Base-by-base conservation (phyloP, 2,888 invertebrate species). In the Bhutanitis thaidina region DNA sequence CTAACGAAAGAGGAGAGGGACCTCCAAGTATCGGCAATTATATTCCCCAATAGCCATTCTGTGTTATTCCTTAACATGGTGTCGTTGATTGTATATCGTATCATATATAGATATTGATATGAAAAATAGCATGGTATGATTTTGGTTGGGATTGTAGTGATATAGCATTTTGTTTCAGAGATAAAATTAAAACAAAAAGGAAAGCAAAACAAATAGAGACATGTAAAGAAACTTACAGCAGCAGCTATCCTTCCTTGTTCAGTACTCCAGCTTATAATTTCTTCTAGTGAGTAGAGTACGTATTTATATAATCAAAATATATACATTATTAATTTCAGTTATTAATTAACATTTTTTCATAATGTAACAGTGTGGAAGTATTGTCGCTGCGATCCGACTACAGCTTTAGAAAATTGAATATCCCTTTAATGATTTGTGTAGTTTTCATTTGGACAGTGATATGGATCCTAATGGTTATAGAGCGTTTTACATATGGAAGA, bases 221-320 rank as follows among this genome's bases (percentile, higher is more conserved):
- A 43, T 88, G 86, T 57, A 69, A 73, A 14, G 87, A 87, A 62
- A 69, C 55, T 14, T 87, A 76, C 54, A 40, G 58, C 32, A 68
- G 64, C 35, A 53, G 37, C 1, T 88, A 82, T 59, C 88, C 88
- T 10, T 58, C 64, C 5, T 36, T 80, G 32, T 77, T 65, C 45
- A 71, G 57, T 35, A 77, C 83, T 47, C 87, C 88, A 15, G 72
- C 82, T 1, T 87, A 84, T 57, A 88, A 88, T 56, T 87, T 73
- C 64, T 88, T 88, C 60, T 88, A 74, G 88, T 88, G 67, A 63
- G 85, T 74, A 51, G n/a, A n/a, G 9, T 32, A n/a, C 4, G 12
- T 12, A 12, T 0, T n/a, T 7, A 12, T 10, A 12, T 7, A n/a
- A 12, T 30, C n/a, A n/a, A 1, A 30, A 30, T 35, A 8, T 3